phyloP scores from a whole-genome alignment of 2,888 invertebrate genomes.

The Microdon myrmicae region DNA sequence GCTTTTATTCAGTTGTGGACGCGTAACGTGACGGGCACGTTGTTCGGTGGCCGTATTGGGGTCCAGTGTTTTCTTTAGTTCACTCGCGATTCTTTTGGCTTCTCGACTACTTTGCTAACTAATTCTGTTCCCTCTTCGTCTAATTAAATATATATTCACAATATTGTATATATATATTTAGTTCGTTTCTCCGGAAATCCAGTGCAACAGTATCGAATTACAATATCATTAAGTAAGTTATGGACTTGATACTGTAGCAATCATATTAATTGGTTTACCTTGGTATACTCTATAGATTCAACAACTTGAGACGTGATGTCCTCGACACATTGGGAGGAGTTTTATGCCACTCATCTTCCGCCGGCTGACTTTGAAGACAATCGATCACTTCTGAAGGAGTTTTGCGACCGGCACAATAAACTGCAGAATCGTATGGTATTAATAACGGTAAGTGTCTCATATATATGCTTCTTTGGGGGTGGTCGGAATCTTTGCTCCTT shows the following conservation, averaged over 20 bases:
- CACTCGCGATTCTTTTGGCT: slow-evolving; percentile 25
- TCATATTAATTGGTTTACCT: slow-evolving; percentile 34
- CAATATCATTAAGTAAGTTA: background rate
- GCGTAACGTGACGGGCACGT: too few species aligned
- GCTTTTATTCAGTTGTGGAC: too few species aligned
- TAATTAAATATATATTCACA: background rate
- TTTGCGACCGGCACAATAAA: slow-evolving; percentile 77
- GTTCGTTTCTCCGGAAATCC: background rate
- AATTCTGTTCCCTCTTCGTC: slow-evolving; percentile 7
- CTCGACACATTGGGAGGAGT: slow-evolving; percentile 80
- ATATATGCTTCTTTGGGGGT: too few species aligned
- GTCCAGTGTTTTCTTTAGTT: slow-evolving; percentile 20
- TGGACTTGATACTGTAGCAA: slow-evolving; percentile 2
- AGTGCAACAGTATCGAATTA: background rate
- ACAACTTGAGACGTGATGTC: slow-evolving; percentile 30
- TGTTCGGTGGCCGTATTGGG: too few species aligned
- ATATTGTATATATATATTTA: background rate
- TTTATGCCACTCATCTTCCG: slow-evolving; percentile 81
- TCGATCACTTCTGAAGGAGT: slow-evolving; percentile 77
- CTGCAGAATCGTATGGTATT: slow-evolving; percentile 78
- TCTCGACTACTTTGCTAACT: slow-evolving; percentile 7
- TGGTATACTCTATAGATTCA: slow-evolving; percentile 1
- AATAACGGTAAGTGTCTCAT: slow-evolving; percentile 75
- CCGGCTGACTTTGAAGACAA: slow-evolving; percentile 82
- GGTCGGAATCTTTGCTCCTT: too few species aligned